These are phyloP conservation scores for Monochamus alternatus DNA, from an alignment of 2,888 invertebrate species.

Conservation along the genomic window DNA sequence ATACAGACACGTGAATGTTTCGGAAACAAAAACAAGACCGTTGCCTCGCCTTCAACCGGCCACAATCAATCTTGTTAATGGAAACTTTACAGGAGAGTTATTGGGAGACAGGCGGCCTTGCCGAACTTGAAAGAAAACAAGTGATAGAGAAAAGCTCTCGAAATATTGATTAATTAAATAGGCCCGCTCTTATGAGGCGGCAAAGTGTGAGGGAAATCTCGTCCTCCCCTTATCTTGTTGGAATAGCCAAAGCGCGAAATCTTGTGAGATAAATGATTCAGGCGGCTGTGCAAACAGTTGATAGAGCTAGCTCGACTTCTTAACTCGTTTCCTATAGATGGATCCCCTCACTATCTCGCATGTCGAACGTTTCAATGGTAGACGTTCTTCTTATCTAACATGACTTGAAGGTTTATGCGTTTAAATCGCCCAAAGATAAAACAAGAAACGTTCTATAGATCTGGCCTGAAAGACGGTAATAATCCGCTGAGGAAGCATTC, in stretches of 20 bases:
- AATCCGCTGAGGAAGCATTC: too few relatives aligned
- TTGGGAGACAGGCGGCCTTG: neutral
- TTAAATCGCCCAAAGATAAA: too few relatives aligned
- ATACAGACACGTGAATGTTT: too few relatives aligned
- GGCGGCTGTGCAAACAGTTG: slow-evolving; percentile 34
- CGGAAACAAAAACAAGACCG: too few relatives aligned
- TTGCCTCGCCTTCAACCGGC: neutral
- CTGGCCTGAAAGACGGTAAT: too few relatives aligned
- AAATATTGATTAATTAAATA: slow-evolving; percentile 35
- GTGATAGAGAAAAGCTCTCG: slow-evolving; percentile 19
- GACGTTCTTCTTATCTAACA: neutral
- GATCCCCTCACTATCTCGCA: neutral
- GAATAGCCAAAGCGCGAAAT: slow-evolving; percentile 27
- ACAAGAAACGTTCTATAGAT: too few relatives aligned
- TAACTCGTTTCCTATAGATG: slow-evolving; percentile 1
- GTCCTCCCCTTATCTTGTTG: slow-evolving; percentile 21
- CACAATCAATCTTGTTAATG: slow-evolving; percentile 7
- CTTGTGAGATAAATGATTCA: slow-evolving; percentile 39
- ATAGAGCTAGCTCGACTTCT: slow-evolving; percentile 15
- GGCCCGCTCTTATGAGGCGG: neutral
- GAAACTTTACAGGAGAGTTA: slow-evolving; percentile 9
- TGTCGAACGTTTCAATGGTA: neutral
- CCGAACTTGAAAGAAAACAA: slow-evolving; percentile 9
- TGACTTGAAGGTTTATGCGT: neutral
- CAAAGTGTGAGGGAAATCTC: slow-evolving; percentile 20